Percentiles rank a stretch among this genome's conserved stretches.
Evolutionary conservation across 2,888 invertebrate genomes (phyloP).

Genomic region (Pristionchus entomophagus): DNA sequence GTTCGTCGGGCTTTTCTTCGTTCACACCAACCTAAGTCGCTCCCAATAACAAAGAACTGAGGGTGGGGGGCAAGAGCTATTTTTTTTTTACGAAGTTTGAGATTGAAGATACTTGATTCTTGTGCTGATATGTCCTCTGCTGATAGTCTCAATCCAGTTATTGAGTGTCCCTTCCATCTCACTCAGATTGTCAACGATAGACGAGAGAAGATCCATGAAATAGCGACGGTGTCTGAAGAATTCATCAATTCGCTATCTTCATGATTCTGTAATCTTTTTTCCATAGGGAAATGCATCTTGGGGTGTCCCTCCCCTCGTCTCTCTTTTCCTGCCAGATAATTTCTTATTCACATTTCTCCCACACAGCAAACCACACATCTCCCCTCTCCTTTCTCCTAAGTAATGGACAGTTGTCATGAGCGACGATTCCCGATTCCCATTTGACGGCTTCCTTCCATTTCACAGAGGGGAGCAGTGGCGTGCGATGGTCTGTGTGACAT

Average conservation of each 20-base stretch:
- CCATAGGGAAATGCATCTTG: not conserved
- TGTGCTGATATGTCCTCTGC: conserved; percentile 25
- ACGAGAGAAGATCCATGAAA: conserved; percentile 6
- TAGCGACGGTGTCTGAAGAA: conserved; percentile 16
- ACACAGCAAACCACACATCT: not conserved
- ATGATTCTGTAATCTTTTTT: no score
- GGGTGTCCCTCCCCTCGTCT: not conserved
- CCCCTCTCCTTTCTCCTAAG: not conserved
- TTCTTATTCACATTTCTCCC: not conserved
- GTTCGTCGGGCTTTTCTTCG: no score
- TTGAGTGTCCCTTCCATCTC: not conserved
- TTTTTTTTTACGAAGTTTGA: no score
- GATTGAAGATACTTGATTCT: conserved; percentile 11
- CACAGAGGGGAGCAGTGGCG: no score
- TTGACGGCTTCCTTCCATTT: not conserved
- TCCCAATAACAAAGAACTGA: no score
- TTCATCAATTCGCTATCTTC: not conserved
- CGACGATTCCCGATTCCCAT: not conserved
- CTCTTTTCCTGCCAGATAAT: not conserved
- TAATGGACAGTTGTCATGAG: conserved; percentile 30
- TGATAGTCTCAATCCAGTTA: conserved; percentile 12
- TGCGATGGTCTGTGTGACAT: no score
- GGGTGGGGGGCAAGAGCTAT: no score
- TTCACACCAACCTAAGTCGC: no score
- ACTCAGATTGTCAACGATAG: conserved; percentile 12